phyloP scores from a whole-genome alignment of 2,797 vertebrate species.

The Anabacerthia variegaticeps region DNA sequence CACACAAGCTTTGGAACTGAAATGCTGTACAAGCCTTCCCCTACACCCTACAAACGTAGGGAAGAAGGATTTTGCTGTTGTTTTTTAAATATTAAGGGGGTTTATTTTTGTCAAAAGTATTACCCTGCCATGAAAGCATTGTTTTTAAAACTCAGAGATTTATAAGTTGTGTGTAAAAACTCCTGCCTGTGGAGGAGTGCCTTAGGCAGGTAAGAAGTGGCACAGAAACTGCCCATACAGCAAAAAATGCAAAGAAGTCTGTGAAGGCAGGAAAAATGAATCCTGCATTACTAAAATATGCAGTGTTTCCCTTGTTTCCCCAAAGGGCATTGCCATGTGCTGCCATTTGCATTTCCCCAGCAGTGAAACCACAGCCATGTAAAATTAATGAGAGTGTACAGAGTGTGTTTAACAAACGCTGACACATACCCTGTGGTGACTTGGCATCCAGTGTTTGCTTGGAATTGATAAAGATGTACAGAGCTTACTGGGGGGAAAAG shows the following conservation, averaged over 20 bases:
- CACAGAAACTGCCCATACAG: not conserved
- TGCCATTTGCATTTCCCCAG: conserved; percentile 26
- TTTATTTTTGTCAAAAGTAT: not conserved
- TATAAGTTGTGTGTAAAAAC: not conserved
- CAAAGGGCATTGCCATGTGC: not conserved
- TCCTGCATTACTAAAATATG: not conserved
- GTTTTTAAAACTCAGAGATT: not conserved
- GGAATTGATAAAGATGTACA: not conserved
- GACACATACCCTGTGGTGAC: conserved; percentile 33
- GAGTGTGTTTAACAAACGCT: conserved; percentile 17
- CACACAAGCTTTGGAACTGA: not conserved
- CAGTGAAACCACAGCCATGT: not conserved
- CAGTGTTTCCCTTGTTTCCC: not conserved
- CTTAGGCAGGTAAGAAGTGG: not conserved
- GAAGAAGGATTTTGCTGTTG: not conserved
- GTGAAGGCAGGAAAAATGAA: not conserved
- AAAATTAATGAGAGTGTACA: conserved; percentile 43
- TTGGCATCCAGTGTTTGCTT: not conserved
- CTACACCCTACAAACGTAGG: fast-evolving
- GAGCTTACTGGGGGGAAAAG: not conserved
- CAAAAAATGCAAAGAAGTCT: not conserved
- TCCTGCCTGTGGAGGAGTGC: not conserved
- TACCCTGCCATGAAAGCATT: not conserved
- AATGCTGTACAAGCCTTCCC: not conserved
- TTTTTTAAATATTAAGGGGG: not conserved